These are phyloP conservation scores for Tragelaphus buxtoni DNA, from an alignment of 2,113 vertebrate genomes.

Conservation along the genomic window DNA sequence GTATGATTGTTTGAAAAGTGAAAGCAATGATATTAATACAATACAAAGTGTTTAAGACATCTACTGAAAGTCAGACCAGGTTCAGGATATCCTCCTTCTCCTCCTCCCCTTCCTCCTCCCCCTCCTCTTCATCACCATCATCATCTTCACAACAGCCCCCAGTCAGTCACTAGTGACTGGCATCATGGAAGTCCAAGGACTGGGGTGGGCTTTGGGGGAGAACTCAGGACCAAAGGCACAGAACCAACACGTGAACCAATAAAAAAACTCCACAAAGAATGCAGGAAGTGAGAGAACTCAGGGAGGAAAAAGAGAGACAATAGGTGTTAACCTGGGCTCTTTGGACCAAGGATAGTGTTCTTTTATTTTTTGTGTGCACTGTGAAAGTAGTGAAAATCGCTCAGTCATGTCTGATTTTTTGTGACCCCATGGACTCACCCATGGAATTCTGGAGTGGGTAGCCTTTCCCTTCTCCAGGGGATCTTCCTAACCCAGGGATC, in stretches of 20 bases:
- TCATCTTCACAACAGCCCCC: not conserved
- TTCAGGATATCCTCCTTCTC: not conserved
- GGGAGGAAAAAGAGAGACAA: not conserved
- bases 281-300: not conserved
- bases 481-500: no score
- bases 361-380: not conserved
- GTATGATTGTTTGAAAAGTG: not conserved
- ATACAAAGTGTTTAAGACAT: not conserved
- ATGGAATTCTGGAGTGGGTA: rapidly evolving
- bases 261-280: not conserved
- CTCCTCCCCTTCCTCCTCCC: not conserved
- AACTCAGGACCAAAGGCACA: not conserved
- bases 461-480: not conserved
- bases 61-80: not conserved
- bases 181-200: not conserved
- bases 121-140: not conserved
- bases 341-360: not conserved
- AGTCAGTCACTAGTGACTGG: rapidly evolving
- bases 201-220: no score
- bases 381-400: not conserved
- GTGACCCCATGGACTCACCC: not conserved
- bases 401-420: not conserved
- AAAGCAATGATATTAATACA: not conserved
- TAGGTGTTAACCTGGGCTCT: not conserved
- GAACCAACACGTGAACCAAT: not conserved